Percentiles rank a stretch among this genome's conserved stretches.
These are phyloP conservation scores for Lasioglossum calceatum DNA, from an alignment of 2,888 invertebrate genomes.

Conservation along the genomic window DNA sequence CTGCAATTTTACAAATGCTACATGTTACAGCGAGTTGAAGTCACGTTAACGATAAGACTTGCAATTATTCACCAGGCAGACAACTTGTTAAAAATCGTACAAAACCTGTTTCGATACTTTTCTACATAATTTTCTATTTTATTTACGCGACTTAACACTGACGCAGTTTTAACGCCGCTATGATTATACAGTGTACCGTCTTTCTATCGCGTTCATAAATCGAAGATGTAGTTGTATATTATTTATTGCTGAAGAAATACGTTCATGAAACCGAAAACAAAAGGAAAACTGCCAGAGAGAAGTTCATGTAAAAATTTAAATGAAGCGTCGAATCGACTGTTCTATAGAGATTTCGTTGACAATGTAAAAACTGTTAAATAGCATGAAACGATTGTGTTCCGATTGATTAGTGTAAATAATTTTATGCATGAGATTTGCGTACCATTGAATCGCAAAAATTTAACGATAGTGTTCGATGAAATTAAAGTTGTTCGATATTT, in stretches of 20 bases:
- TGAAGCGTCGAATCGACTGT: background rate
- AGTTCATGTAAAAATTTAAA: constrained; percentile 30
- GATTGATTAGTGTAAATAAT: constrained; percentile 29
- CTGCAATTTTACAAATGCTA: background rate
- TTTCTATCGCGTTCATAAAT: constrained; percentile 22
- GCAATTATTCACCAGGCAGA: background rate
- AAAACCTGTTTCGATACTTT: constrained; percentile 33
- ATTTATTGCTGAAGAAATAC: background rate
- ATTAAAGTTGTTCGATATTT: background rate
- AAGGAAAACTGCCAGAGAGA: constrained; percentile 50
- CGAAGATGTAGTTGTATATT: background rate
- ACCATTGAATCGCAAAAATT: background rate
- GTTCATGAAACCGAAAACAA: background rate
- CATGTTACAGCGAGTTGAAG: background rate
- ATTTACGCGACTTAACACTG: background rate
- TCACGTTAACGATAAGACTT: background rate
- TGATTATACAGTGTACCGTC: background rate
- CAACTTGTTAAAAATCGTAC: constrained; percentile 10
- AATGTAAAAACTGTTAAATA: constrained; percentile 38
- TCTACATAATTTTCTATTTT: constrained; percentile 29
- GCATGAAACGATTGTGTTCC: constrained; percentile 8
- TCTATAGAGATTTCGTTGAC: constrained; percentile 12
- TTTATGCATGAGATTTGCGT: constrained; percentile 4
- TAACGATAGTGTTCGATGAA: background rate
- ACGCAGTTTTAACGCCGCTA: background rate